phyloP scores from a whole-genome alignment of 2,888 invertebrate species.

The Prenolepis imparis region DNA sequence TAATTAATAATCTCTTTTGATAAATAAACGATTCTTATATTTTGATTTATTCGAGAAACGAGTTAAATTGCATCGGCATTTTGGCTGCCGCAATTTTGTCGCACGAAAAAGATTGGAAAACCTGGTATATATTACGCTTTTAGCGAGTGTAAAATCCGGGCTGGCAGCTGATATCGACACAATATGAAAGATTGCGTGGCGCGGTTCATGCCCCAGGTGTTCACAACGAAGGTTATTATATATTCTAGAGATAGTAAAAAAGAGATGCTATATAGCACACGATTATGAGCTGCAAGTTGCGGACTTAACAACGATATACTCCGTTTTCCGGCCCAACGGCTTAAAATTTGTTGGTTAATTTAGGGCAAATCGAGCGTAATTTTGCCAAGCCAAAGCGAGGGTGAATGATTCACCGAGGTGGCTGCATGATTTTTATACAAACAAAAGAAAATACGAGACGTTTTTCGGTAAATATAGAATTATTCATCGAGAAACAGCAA shows the following conservation, averaged over 20 bases:
- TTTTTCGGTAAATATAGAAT: background rate
- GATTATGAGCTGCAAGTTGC: slow-evolving; percentile 24
- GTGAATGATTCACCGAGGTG: background rate
- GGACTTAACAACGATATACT: background rate
- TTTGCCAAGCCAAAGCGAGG: slow-evolving; percentile 4
- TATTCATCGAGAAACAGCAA: background rate
- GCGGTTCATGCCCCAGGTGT: slow-evolving; percentile 60
- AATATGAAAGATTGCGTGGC: slow-evolving; percentile 46
- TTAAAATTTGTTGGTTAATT: slow-evolving; percentile 42
- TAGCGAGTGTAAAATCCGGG: background rate
- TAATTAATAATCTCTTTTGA: too few relatives aligned
- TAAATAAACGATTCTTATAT: slow-evolving; percentile 4
- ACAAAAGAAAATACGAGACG: background rate
- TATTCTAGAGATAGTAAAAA: slow-evolving; percentile 41
- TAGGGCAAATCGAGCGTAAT: slow-evolving; percentile 34
- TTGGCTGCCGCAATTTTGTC: slow-evolving; percentile 2
- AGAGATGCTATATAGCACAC: background rate
- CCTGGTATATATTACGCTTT: background rate
- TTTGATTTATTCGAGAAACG: background rate
- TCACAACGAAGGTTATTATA: slow-evolving; percentile 44
- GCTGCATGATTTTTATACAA: slow-evolving; percentile 3
- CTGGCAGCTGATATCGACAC: slow-evolving; percentile 57
- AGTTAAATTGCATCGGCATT: background rate
- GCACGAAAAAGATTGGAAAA: slow-evolving; percentile 10
- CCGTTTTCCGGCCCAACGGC: slow-evolving; percentile 39